Evolutionary conservation across 2,113 vertebrate genomes (phyloP), one percentile per base, ranked within the genome.

Genomic region (Actinemys pallida): DNA sequence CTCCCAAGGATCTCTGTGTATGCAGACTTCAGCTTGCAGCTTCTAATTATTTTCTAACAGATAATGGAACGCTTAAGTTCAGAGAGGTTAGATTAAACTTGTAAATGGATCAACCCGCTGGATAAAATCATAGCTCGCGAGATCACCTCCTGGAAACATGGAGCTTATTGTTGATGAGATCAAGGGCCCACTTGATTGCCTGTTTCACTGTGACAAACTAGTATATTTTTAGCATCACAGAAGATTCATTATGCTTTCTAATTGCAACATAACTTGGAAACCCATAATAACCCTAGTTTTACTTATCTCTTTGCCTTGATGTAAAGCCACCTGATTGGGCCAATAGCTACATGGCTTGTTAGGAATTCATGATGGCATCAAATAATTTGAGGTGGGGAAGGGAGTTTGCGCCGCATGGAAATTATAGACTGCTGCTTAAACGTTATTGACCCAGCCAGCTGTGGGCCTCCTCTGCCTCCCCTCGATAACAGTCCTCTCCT

Each of bases 11-110:
- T 96, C 93, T 95, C 95, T 84, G 89, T 54, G 84, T 83, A 96
- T 95, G 93, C 96, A 96, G 97, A 93, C 95, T 97, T 96, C 80
- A 93, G 96, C 97, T 98, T 95, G 94, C 78, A 98, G 94, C 85
- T 87, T 95, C 96, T 98, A 99, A 98, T 98, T 98, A 98, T 98
- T 98, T 98, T 97, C 96, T 93, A 97, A 97, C 93, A 97, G 95
- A 98, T 98, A 98, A 98, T 97, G 90, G 92, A 97, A 97, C 79
- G 95, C 96, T 98, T 97, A 96, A 96, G 95, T 97, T 98, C 95
- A 94, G 92, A 91, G 93, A 96, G 96, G 96, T 97, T 85, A 96
- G 91, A 98, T 97, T 97, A 97, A 97, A 97, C 81, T 93, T 96
- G 65, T 94, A 98, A 97, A 92, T 92, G 92, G 97, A 98, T 97